Percentiles rank a stretch among this genome's conserved stretches.
Evolutionary conservation across 2,888 invertebrate species (phyloP).

Genomic region (Mimas tiliae): DNA sequence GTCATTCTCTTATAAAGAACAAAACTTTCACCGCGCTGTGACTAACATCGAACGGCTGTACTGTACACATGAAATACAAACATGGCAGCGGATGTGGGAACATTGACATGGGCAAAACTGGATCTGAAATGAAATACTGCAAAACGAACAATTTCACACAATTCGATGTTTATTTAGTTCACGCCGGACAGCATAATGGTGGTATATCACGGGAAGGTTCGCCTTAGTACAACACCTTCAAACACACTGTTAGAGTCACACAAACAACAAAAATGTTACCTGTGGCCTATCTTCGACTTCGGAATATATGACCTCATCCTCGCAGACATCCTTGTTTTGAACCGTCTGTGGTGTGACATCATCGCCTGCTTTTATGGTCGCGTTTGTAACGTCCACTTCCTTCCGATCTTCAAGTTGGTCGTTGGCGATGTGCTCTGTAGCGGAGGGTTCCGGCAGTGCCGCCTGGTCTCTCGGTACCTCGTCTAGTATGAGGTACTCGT

Average conservation of each 20-base stretch:
- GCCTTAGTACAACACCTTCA: neutral
- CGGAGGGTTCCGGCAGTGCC: slow-evolving; percentile 66
- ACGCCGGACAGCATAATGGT: neutral
- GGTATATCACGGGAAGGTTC: neutral
- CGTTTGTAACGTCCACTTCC: slow-evolving; percentile 28
- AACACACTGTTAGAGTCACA: slow-evolving; percentile 14
- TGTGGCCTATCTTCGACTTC: slow-evolving; percentile 69
- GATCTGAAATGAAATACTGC: neutral
- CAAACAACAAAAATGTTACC: slow-evolving; percentile 51
- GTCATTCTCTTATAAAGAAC: neutral
- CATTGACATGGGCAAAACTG: neutral
- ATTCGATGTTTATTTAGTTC: neutral
- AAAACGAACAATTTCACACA: neutral
- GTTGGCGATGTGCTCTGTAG: slow-evolving; percentile 46
- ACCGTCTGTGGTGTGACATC: slow-evolving; percentile 34
- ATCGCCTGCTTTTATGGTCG: slow-evolving; percentile 32
- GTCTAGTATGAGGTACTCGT: slow-evolving; percentile 66
- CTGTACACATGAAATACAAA: neutral
- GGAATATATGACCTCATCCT: slow-evolving; percentile 66
- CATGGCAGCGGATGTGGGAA: neutral
- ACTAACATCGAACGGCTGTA: neutral
- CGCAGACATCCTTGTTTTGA: slow-evolving; percentile 30
- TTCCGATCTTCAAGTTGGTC: slow-evolving; percentile 25
- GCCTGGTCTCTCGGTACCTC: slow-evolving; percentile 63
- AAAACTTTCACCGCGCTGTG: neutral